Conservation (phyloP, 1,140 invertebrate species). For the Lucilia cuprina region DNA sequence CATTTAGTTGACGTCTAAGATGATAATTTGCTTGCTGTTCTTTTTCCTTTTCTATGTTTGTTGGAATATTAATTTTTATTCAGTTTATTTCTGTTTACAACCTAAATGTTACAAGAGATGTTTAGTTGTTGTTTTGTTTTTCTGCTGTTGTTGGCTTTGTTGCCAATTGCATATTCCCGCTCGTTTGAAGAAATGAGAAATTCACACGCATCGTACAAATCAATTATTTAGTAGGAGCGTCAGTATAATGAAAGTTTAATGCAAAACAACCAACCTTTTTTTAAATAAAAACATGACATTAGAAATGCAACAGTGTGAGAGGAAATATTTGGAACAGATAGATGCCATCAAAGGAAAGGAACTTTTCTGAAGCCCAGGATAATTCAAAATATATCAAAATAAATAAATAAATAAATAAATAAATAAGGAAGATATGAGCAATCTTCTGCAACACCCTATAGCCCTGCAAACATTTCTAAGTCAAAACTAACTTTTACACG, state of each 20-base stretch:
- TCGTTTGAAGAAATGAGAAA: neutral
- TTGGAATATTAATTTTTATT: neutral
- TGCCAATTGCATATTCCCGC: neutral
- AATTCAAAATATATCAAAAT: no score
- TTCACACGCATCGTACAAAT: slow-evolving; percentile 7
- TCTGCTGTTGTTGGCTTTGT: neutral
- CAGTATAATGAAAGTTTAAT: neutral
- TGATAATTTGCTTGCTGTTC: neutral
- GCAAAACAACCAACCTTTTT: neutral
- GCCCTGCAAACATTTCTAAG: no score
- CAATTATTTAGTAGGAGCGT: slow-evolving; percentile 1
- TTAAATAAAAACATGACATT: neutral
- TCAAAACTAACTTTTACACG: no score
- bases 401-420: no score
- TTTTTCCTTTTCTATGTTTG: neutral
- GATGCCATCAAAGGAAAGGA: no score
- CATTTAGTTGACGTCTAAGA: neutral
- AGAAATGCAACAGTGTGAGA: neutral
- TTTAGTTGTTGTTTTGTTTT: neutral
- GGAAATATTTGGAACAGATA: neutral
- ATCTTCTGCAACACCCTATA: no score
- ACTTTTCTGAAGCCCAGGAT: no score
- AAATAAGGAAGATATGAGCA: no score
- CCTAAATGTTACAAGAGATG: neutral
- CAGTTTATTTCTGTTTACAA: neutral